Base-by-base conservation (phyloP, 2,888 invertebrate genomes). In the Drosophila meridiana region DNA sequence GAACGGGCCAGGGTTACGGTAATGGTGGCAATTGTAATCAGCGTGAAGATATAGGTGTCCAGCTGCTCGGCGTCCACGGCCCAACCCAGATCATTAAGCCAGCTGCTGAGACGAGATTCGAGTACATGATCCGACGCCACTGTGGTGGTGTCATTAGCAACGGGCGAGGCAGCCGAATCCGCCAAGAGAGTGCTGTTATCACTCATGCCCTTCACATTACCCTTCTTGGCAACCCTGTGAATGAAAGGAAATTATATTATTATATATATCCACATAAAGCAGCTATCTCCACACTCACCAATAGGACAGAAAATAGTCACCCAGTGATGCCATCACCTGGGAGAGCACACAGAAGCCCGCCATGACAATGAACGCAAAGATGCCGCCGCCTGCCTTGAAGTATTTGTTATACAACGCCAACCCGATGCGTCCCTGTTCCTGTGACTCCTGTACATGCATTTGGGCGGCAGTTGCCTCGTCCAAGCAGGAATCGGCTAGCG, bases 291-390 rank as follows among this genome's bases (percentile, higher is more conserved):
- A 1, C 3, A 58, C 87, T 83, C 69, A 66, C 97, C 97, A 97
- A 89, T 95, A 95, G 7, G 96, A 95, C 8, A 97, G 94, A 94
- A 96, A 97, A 93, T 95, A 97, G 92, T 97, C 97, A 1, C 96
- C 95, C 7, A 95, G 94, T 11, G 97, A 97, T 2, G 96, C 96
- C 45, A 96, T 93, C 7, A 95, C 82, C 93, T 97, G 97, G 1
- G 97, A 94, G 0, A 95, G 73, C 28, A 95, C 80, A 78, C 96
- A 96, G 36, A 96, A 94, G 3, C 95, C 53, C 4, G 95, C 76
- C 93, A 97, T 94, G 0, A 95, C 90, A 26, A 94, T 82, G 42
- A 96, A 94, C 4, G 95, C 86, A 53, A 94, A 93, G 75, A 94
- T 94, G 77, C 95, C 95, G 0, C 97, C 97, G 53, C 96, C 96